Base-by-base conservation (phyloP, 1,140 invertebrate species). In the Bombus impatiens region DNA sequence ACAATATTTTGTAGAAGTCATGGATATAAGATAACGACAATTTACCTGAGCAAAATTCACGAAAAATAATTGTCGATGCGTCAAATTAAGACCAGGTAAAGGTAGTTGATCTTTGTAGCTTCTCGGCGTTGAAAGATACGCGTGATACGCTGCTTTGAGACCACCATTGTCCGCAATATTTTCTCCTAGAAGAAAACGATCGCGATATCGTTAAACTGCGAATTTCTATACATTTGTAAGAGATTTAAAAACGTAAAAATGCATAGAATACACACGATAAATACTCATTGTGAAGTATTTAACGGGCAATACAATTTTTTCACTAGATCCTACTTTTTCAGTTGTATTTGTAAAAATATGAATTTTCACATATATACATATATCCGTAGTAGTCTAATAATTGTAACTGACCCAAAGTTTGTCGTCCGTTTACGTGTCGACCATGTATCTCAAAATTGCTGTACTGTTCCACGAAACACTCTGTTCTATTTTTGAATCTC, bases 131-230 rank as follows among this genome's bases (percentile, higher is more conserved):
- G 94, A 96, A 65, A 97, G 88, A 92, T 98, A 99, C 5, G 98
- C 98, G 95, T 98, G 97, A 94, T 97, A 99, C 0, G 98, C 98
- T 2, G 98, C 98, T 92, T 98, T 98, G 0, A 99, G 94, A 1
- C 98, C 98, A 10, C 98, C 98, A 95, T 99, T 99, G 92, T 99
- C 98, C 2, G 98, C 98, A 82, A 99, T 99, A 92, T 99, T 99
- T 94, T 99, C 98, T 70, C 97, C 97, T 97, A 87, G 6, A 93
- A 90, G 57, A 18, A 65, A 47, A 68, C 35, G 32, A 5, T n/a
- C 0, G 47, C 18, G 0, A 22, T 53, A 53, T 53, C 47, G 47
- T 53, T 53, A 53, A 22, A 53, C 18, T 2, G 47, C 0, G 18
- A 1, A 53, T 22, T 53, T 53, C 22, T 53, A 8, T 22, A 8